Evolutionary conservation across 2,797 vertebrate species (phyloP), one percentile per base, ranked within the genome.

Genomic region (Urophycis tenuis): DNA sequence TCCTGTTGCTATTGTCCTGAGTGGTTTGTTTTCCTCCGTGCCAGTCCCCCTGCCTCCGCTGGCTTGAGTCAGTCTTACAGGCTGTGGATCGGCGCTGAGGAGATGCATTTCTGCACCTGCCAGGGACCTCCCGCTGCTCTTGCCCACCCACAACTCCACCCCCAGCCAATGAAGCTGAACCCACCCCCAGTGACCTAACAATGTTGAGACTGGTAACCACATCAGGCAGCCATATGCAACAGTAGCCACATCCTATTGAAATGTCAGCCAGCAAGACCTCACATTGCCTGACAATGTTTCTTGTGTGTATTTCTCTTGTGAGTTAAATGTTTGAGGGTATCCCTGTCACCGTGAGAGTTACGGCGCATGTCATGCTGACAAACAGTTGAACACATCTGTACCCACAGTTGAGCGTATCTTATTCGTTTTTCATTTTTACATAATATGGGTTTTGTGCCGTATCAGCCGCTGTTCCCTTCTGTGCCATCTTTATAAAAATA

Each of bases 1-100:
- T 93, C 92, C 92, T 93, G 91, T 81, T 87, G 76, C 85, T 87
- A 91, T 91, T 93, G 89, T 91, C 82, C 79, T 1, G 83, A 84
- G 86, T 79, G 83, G 80, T 84, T 86, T 79, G 88, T 87, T 85
- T 81, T 85, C 80, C 84, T 85, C 80, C 6, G 85, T 89, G 89
- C 90, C 91, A 90, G 85, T 85, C 85, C 85, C 87, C 81, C 85
- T 87, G 85, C 86, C 89, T 83, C 85, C 60, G 71, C 78, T 84
- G 30, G 85, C 85, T 78, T 84, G 81, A 80, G 83, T 89, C 84
- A 82, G 81, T 87, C 74, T 39, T 83, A 6, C 81, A 35, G 80
- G 76, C 64, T 85, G 85, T 77, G 72, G 67, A 45, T 12, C 0
- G 82, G 80, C 81, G 84, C 81, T 76, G 64, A 70, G 33, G 35